Conservation (phyloP, 2,113 vertebrate species). For the Oncorhynchus nerka region DNA sequence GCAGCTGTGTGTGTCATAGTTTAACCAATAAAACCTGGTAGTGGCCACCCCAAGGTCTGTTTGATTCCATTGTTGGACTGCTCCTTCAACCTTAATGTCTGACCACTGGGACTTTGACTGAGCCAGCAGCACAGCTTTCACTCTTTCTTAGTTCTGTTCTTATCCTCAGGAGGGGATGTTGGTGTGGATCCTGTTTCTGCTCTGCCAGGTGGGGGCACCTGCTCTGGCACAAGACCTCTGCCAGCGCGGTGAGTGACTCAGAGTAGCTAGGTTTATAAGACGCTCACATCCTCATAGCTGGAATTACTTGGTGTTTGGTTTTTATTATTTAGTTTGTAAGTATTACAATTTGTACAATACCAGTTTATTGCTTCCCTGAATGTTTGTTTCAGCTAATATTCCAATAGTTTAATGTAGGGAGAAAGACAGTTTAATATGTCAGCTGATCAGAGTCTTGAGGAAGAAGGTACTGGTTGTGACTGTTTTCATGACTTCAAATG, state of each 20-base stretch:
- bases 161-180: slow-evolving; percentile 68
- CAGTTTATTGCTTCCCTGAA: not conserved
- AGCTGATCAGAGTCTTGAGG: not conserved
- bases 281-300: not conserved
- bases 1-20: slow-evolving; percentile 43
- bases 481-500: not conserved
- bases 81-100: slow-evolving; percentile 39
- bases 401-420: not conserved
- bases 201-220: slow-evolving; percentile 61
- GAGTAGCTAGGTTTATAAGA: not conserved
- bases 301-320: not conserved
- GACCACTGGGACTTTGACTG: slow-evolving; percentile 69
- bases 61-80: slow-evolving; percentile 20
- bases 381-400: not conserved
- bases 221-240: slow-evolving; percentile 1
- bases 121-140: slow-evolving; percentile 39
- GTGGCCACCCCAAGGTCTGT: not conserved
- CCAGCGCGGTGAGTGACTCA: not conserved
- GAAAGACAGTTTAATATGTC: not conserved
- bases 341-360: not conserved
- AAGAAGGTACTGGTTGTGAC: not conserved
- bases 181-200: slow-evolving; percentile 57
- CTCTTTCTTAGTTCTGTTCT: slow-evolving; percentile 40
- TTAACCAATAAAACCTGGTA: slow-evolving; percentile 69
- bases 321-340: not conserved